These are phyloP conservation scores for Eupithecia centaureata DNA, from an alignment of 2,888 invertebrate genomes.

Conservation along the genomic window DNA sequence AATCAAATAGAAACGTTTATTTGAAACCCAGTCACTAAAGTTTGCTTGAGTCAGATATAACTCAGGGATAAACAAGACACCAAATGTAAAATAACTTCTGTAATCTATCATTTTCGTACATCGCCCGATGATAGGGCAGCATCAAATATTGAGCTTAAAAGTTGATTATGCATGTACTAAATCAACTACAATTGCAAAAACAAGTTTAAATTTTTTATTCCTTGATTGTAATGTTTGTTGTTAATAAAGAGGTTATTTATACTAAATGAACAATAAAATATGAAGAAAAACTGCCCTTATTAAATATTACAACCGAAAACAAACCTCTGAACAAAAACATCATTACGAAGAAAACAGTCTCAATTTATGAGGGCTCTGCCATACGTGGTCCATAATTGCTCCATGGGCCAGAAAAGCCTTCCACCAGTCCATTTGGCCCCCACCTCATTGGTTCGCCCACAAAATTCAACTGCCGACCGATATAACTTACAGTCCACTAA, in stretches of 20 bases:
- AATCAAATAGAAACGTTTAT: too few species aligned
- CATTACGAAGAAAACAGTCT: background rate
- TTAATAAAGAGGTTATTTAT: too few species aligned
- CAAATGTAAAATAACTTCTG: too few species aligned
- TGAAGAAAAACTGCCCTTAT: background rate
- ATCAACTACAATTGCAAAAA: too few species aligned
- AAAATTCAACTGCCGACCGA: slow-evolving; percentile 28
- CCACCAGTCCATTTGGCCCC: slow-evolving; percentile 26
- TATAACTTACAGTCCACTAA: slow-evolving; percentile 31
- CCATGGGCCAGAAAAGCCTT: slow-evolving; percentile 26
- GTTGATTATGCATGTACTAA: too few species aligned
- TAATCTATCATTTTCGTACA: too few species aligned
- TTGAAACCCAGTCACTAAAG: too few species aligned
- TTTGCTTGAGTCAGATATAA: too few species aligned
- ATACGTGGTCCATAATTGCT: slow-evolving; percentile 21
- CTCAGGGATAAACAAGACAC: too few species aligned
- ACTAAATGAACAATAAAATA: background rate
- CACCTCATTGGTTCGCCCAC: slow-evolving; percentile 31
- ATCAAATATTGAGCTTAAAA: background rate
- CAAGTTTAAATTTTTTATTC: too few species aligned
- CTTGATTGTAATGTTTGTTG: too few species aligned
- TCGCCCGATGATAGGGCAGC: too few species aligned
- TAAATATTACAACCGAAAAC: background rate
- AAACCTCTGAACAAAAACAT: slow-evolving; percentile 9
- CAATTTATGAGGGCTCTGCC: slow-evolving; percentile 8